Base-by-base conservation (phyloP, 2,797 vertebrate genomes). In the Halcyon smyrnensis region DNA sequence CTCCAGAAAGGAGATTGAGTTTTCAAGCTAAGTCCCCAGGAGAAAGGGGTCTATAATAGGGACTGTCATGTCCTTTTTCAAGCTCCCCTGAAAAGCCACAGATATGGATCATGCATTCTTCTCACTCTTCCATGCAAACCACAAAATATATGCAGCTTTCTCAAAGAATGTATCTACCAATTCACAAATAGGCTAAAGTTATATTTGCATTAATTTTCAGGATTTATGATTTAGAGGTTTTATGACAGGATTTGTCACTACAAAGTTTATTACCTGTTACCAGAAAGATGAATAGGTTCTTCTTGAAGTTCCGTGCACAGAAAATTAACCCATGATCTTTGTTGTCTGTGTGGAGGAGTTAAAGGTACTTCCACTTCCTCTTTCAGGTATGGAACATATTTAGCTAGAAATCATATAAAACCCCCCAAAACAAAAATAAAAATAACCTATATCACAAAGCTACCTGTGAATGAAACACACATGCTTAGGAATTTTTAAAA, bases 331-430 rank as follows among this genome's bases (percentile, higher is more conserved):
- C 77, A 75, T 48, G 92, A 87, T 67, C 41, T 96, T 57, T 89
- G 80, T 41, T 81, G 95, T 84, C 70, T 84, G 46, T 57, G 32
- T 82, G 96, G 84, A 17, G 76, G 98, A 45, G 97, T 98, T 93
- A 99, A 90, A 84, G 97, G 97, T 50, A 98, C 78, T 63, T 99
- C 99, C 78, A 99, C 81, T 94, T 99, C 98, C 76, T 97, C 86
- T 84, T 98, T 97, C 92, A 97, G 89, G 30, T 74, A 97, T 51
- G 96, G 94, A 82, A 65, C 36, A n/a, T 60, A 80, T 73, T 56
- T 95, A 92, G 67, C 98, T 99, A 87, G 84, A 78, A 97, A 84
- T 93, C 13, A 60, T n/a, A 84, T 15, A 86, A 54, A 86, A 65
- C 48, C 48, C 19, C 59, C 75, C 34, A 62, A 79, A 93, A 30